Conservation (phyloP, 1,140 invertebrate genomes). For the Pseudomyrmex gracilis region DNA sequence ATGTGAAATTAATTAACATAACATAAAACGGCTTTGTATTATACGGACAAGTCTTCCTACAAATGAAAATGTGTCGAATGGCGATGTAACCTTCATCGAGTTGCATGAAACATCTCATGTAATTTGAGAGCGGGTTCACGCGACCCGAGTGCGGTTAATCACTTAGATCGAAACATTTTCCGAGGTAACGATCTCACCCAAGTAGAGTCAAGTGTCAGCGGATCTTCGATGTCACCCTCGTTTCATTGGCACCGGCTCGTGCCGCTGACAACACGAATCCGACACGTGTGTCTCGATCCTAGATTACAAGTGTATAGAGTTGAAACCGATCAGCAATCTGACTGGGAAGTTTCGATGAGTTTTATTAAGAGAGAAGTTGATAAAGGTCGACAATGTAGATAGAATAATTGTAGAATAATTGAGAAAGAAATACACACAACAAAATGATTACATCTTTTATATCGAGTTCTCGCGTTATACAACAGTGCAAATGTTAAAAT, state of each 20-base stretch:
- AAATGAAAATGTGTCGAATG: neutral
- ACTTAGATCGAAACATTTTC: constrained; percentile 60
- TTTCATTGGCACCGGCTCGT: constrained; percentile 30
- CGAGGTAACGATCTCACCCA: constrained; percentile 57
- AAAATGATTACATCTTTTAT: neutral
- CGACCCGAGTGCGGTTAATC: constrained; percentile 52
- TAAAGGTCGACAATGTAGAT: neutral
- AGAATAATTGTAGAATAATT: neutral
- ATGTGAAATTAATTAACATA: neutral
- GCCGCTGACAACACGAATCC: constrained; percentile 24
- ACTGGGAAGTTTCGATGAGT: too few relatives aligned
- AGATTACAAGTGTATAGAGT: constrained; percentile 60
- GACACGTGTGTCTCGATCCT: constrained; percentile 61
- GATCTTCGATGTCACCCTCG: constrained; percentile 76
- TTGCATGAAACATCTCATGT: neutral
- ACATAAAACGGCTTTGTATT: neutral
- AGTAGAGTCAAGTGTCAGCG: constrained; percentile 81
- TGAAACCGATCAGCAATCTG: constrained; percentile 11
- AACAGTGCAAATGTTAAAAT: constrained; percentile 17
- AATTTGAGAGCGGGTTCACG: constrained; percentile 33
- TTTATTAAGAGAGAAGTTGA: neutral
- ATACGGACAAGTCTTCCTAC: neutral
- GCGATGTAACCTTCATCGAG: constrained; percentile 16
- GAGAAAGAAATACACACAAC: too few relatives aligned
- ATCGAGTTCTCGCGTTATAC: neutral